Conservation (phyloP, 1,140 invertebrate species). For the Apolygus lucorum region DNA sequence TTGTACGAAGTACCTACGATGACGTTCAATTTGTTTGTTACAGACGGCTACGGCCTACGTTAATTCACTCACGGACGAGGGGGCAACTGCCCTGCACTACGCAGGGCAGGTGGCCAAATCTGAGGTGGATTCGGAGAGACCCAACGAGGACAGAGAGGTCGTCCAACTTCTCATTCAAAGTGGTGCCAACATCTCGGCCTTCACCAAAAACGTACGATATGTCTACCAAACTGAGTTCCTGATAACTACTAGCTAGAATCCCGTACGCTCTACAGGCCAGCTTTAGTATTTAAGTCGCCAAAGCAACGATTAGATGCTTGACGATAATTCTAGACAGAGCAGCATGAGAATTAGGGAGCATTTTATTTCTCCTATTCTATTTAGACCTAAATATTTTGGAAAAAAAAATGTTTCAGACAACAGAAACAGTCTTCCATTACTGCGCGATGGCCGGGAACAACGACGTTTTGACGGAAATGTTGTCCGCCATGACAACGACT, state of each 20-base stretch:
- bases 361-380: no score
- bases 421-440: conserved; percentile 92
- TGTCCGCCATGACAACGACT: conserved; percentile 73
- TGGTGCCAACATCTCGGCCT: conserved; percentile 76
- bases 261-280: no score
- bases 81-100: conserved; percentile 88
- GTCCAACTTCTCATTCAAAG: conserved; percentile 79
- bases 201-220: conserved; percentile 57
- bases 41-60: conserved; percentile 56
- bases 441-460: conserved; percentile 92
- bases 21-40: no score
- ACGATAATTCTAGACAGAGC: no score
- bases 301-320: no score
- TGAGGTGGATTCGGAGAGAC: conserved; percentile 61
- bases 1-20: no score
- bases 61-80: conserved; percentile 77
- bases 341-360: no score
- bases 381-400: no score
- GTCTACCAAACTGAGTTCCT: no score
- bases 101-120: conserved; percentile 68
- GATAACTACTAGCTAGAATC: no score
- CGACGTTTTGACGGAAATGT: conserved; percentile 87
- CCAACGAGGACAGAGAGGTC: conserved; percentile 81
- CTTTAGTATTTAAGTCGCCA: no score
- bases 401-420: conserved; percentile 54